phyloP scores from a whole-genome alignment of 2,113 vertebrate species.

The Hystrix cristata region DNA sequence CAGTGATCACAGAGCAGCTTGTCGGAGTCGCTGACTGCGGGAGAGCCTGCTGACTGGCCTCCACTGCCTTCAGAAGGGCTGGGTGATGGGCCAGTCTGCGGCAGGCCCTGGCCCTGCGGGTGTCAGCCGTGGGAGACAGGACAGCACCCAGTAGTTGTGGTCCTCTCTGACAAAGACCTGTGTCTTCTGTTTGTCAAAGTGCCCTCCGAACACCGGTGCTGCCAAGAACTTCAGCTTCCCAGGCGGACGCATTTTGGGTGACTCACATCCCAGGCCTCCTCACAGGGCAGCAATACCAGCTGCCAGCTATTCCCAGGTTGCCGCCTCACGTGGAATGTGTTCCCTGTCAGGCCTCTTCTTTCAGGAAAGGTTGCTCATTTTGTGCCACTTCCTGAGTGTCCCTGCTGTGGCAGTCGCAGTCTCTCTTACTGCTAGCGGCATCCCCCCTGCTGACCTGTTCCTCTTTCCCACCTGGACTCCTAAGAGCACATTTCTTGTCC shows the following conservation, averaged over 20 bases:
- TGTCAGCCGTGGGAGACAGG: constrained; percentile 88
- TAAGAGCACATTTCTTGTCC: not conserved
- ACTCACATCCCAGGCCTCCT: not conserved
- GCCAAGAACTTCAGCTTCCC: constrained; percentile 12
- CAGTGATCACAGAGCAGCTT: constrained; percentile 88
- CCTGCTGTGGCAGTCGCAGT: not conserved
- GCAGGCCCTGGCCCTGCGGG: constrained; percentile 89
- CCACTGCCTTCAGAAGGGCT: constrained; percentile 88
- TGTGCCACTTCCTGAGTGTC: accelerated
- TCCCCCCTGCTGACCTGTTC: not conserved
- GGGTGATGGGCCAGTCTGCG: constrained; percentile 87
- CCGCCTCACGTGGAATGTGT: accelerated
- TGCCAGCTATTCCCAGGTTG: accelerated
- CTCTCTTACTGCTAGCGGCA: accelerated
- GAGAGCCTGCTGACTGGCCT: constrained; percentile 88
- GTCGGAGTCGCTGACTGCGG: constrained; percentile 87
- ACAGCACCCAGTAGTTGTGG: constrained; percentile 90
- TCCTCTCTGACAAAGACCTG: constrained; percentile 89
- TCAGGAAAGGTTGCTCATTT: accelerated
- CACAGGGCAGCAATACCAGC: not conserved
- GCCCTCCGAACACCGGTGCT: not conserved
- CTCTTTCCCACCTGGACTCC: not conserved
- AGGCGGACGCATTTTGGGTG: not conserved
- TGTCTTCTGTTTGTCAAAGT: constrained; percentile 80
- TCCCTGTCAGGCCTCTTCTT: not conserved